A percentile compares a stretch with the other conserved stretches of the same genome.
Conservation (phyloP, 2,888 invertebrate genomes). For the Morpho deidamia region DNA sequence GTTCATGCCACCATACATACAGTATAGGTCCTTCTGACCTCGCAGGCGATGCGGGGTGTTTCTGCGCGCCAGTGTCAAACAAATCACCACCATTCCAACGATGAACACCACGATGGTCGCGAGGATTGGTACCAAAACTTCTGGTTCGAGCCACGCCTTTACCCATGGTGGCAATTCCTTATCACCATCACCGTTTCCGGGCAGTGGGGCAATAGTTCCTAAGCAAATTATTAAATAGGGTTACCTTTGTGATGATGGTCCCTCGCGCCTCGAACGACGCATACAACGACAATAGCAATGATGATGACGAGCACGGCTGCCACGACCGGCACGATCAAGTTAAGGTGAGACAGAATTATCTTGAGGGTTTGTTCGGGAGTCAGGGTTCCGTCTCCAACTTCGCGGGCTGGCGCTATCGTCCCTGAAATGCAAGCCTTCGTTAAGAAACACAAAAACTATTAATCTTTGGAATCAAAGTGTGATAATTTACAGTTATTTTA, state of each 20-base stretch:
- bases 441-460: conserved; percentile 18
- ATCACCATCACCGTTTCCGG: conserved; percentile 76
- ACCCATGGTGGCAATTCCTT: conserved; percentile 84
- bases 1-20: conserved; percentile 81
- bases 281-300: conserved; percentile 95
- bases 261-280: conserved; percentile 92
- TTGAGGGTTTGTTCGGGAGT: conserved; percentile 90
- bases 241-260: conserved; percentile 91
- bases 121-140: conserved; percentile 93
- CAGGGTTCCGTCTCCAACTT: conserved; percentile 82
- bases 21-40: conserved; percentile 87
- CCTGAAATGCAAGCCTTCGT: conserved; percentile 85
- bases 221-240: conserved; percentile 14
- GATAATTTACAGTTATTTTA: conserved; percentile 21
- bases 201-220: conserved; percentile 91
- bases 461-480: conserved; percentile 15
- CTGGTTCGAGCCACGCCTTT: conserved; percentile 92
- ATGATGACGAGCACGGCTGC: conserved; percentile 95
- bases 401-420: conserved; percentile 93
- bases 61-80: conserved; percentile 90
- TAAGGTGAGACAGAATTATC: conserved; percentile 92
- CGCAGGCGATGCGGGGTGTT: conserved; percentile 89
- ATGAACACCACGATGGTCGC: conserved; percentile 94
- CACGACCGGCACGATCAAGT: conserved; percentile 95
- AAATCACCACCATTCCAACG: conserved; percentile 93